Evolutionary conservation across 2,888 invertebrate species (phyloP), one percentile per base, ranked within the genome.

Genomic region (Caenorhabditis drosophilae): DNA sequence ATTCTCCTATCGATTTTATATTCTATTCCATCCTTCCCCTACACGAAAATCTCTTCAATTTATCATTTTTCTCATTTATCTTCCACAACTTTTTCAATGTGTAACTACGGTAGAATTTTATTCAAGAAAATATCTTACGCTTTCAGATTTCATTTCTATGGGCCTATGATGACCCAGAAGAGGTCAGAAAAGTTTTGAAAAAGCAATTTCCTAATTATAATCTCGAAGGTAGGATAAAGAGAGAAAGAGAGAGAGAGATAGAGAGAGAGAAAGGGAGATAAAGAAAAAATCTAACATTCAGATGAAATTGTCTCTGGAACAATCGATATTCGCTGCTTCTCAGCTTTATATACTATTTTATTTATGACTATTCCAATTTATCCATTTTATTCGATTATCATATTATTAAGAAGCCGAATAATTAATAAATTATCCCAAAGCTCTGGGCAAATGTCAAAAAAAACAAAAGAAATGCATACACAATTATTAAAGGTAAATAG

Each of bases 1-100:
- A 7, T 67, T 67, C 25, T 40, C 50, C 26, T 67, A 67, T 35
- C 54, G 67, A 20, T 67, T 50, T 38, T 67, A 67, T 27, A 67
- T 67, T 15, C 38, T 67, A 15, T 61, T 58, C 22, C 50, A 52
- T 45, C 47, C 58, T 1, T 51, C 67, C 4, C 67, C 67, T 6
- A 42, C 53, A 0, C 11, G 58, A 34, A 58, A 36, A 35, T 36
- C 45, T 7, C 11, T 67, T 22, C 40, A 55, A 0, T 46, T 67
- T 12, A 25, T 48, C 0, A 9, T 67, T 1, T 15, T 58, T 25
- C 22, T 62, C 12, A 45, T 62, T 18, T 67, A 54, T 31, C 54
- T 54, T 12, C 67, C 67, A 6, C 58, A 57, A 2, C 42, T 56
- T 22, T 11, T 42, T 31, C 56, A 56, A 42, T 41, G 16, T 12